Evolutionary conservation across 2,888 invertebrate species (phyloP).

Genomic region (Cephus pulcher): DNA sequence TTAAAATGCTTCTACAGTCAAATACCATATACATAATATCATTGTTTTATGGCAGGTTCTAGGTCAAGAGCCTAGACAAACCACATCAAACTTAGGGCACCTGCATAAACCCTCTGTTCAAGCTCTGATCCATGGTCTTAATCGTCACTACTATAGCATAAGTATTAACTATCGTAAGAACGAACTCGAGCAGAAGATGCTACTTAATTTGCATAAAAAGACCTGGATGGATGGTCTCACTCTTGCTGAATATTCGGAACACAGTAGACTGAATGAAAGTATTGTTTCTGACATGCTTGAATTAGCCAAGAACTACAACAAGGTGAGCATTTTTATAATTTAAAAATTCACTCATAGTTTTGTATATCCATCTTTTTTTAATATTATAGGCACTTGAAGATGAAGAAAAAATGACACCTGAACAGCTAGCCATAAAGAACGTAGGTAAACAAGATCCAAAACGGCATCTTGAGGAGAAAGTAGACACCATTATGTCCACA

Average conservation of each 20-base stretch:
- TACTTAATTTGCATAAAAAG: constrained; percentile 97
- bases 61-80: constrained; percentile 98
- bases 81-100: constrained; percentile 98
- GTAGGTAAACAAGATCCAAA: constrained; percentile 99
- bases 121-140: constrained; percentile 98
- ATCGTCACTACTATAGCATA: constrained; percentile 99
- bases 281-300: constrained; percentile 97
- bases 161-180: constrained; percentile 99
- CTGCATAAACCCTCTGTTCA: constrained; percentile 99
- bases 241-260: constrained; percentile 90
- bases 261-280: constrained; percentile 92
- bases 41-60: constrained; percentile 65
- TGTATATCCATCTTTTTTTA: neutral
- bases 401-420: constrained; percentile 99
- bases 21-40: neutral
- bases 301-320: constrained; percentile 96
- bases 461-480: constrained; percentile 98
- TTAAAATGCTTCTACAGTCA: neutral
- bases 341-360: neutral
- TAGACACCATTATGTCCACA: constrained; percentile 94
- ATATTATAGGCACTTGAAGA: constrained; percentile 87
- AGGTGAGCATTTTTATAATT: constrained; percentile 67
- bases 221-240: constrained; percentile 98
- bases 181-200: constrained; percentile 99
- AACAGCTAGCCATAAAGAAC: constrained; percentile 98